phyloP scores from a whole-genome alignment of 2,797 vertebrate species.

The Sebastes steindachneri region DNA sequence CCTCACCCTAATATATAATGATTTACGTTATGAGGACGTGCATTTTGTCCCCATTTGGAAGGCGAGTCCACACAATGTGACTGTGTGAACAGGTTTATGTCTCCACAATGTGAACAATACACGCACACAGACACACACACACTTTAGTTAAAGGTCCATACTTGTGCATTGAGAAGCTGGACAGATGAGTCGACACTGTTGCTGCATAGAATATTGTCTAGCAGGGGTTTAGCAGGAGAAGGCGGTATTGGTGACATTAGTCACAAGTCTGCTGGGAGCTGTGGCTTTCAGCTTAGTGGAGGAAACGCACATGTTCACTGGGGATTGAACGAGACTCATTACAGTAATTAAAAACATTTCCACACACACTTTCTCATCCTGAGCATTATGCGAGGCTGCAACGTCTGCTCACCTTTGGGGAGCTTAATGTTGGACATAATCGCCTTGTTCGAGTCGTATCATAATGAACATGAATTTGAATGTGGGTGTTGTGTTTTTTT shows the following conservation, averaged over 20 bases:
- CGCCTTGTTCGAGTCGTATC: constrained; percentile 8
- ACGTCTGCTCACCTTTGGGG: constrained; percentile 20
- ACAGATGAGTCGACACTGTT: not conserved
- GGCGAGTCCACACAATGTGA: not conserved
- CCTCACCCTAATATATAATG: not conserved
- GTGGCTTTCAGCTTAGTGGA: constrained; percentile 30
- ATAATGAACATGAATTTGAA: constrained; percentile 37
- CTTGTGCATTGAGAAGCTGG: not conserved
- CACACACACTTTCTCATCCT: constrained; percentile 22
- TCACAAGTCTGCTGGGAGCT: constrained; percentile 50
- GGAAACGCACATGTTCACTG: constrained; percentile 35
- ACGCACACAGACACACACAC: not conserved
- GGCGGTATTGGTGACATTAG: constrained; percentile 34
- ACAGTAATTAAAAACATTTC: constrained; percentile 66
- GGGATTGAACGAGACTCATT: constrained; percentile 56
- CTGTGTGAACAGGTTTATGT: not conserved
- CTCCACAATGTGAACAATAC: too few species aligned
- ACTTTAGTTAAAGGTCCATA: not conserved
- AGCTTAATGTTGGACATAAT: constrained; percentile 23
- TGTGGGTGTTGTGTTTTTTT: constrained; percentile 16
- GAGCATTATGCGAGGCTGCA: not conserved
- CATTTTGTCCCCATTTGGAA: not conserved
- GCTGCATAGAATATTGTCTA: constrained; percentile 18
- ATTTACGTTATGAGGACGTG: not conserved
- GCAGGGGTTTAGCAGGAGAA: constrained; percentile 32